A percentile compares a stretch with the other conserved stretches of the same genome.
phyloP scores from a whole-genome alignment of 30 jellyfish, hydroid and myxozoan genomes.

The Pelagia noctiluca region DNA sequence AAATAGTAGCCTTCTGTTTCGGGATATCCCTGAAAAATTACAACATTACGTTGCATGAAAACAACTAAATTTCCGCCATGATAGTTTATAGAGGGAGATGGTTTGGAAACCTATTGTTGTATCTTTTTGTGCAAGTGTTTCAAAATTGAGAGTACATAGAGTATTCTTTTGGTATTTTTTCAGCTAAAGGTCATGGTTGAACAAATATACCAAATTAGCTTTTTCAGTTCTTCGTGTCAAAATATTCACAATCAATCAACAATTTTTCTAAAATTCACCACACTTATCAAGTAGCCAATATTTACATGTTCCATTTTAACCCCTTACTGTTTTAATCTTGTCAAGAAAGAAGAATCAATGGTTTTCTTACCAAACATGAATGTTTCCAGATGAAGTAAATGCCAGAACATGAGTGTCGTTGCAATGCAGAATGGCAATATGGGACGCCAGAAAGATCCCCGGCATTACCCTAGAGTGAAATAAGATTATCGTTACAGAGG shows the following conservation, averaged over 20 bases:
- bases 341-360: not conserved
- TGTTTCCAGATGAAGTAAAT: constrained; percentile 78
- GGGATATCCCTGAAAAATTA: constrained; percentile 60
- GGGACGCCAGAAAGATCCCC: constrained; percentile 55
- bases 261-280: not conserved
- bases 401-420: constrained; percentile 57
- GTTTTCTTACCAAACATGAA: constrained; percentile 70
- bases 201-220: too few species aligned
- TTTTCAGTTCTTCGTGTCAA: too few species aligned
- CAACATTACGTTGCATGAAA: not conserved
- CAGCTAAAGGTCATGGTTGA: too few species aligned
- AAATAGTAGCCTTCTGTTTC: constrained; percentile 47
- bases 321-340: not conserved
- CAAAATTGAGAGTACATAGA: too few species aligned
- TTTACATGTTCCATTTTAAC: too few species aligned
- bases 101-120: too few species aligned
- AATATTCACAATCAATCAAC: too few species aligned
- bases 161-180: too few species aligned
- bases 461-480: constrained; percentile 72
- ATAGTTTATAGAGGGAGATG: too few species aligned
- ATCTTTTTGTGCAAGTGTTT: too few species aligned
- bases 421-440: constrained; percentile 79
- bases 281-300: too few species aligned
- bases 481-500: not conserved
- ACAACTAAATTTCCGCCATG: not conserved